Evolutionary conservation across 2,888 invertebrate genomes (phyloP).

Genomic region (Callosobruchus maculatus): DNA sequence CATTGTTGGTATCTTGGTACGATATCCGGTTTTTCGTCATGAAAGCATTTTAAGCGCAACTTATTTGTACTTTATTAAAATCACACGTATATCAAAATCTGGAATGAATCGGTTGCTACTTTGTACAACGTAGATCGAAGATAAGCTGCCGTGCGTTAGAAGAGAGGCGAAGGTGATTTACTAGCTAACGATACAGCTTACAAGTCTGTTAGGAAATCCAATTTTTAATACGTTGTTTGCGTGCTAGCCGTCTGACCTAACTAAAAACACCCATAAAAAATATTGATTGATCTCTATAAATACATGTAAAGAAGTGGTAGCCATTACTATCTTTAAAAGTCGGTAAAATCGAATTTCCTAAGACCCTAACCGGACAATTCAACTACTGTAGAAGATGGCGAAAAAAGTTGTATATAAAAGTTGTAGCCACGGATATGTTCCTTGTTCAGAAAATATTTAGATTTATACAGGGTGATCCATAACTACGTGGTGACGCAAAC

Average conservation of each 20-base stretch:
- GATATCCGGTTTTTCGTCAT: too few relatives aligned
- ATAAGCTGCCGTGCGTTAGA: background rate
- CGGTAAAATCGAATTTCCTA: background rate
- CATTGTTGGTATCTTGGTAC: too few relatives aligned
- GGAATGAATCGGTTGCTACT: background rate
- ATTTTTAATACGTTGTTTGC: background rate
- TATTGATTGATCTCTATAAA: background rate
- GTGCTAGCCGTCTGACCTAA: background rate
- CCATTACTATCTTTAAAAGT: background rate
- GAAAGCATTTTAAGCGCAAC: too few relatives aligned
- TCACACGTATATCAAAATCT: too few relatives aligned
- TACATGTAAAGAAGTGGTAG: background rate
- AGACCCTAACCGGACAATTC: too few relatives aligned
- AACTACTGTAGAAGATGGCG: too few relatives aligned
- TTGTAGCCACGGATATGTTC: too few relatives aligned
- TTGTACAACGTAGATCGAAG: background rate
- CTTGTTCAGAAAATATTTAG: too few relatives aligned
- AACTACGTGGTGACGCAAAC: too few relatives aligned
- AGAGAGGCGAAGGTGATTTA: background rate
- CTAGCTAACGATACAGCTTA: background rate
- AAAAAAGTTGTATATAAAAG: too few relatives aligned
- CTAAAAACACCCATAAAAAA: background rate
- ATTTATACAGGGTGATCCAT: too few relatives aligned
- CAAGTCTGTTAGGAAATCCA: background rate
- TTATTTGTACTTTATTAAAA: too few relatives aligned